Percentiles rank a stretch among this genome's conserved stretches.
These are phyloP conservation scores for Dromaius novaehollandiae DNA, from an alignment of 2,113 vertebrate species.

Conservation along the genomic window DNA sequence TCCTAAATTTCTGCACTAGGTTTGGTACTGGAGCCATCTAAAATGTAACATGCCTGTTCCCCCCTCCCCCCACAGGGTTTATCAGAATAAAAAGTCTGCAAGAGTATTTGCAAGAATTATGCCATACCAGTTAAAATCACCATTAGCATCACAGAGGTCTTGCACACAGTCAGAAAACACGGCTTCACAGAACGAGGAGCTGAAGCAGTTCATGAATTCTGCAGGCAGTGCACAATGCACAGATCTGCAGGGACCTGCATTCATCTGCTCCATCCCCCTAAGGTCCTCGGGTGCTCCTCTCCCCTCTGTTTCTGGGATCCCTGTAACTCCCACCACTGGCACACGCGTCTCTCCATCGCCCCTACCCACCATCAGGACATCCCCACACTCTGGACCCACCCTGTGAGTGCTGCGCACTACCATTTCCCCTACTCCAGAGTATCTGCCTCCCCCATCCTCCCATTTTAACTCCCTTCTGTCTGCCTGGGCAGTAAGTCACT, in stretches of 20 bases:
- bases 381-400: neutral
- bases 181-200: neutral
- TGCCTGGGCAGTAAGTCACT: slow-evolving; percentile 22
- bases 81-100: neutral
- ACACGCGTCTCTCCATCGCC: neutral
- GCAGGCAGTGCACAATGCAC: neutral
- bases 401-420: neutral
- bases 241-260: neutral
- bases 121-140: neutral
- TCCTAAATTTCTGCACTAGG: neutral
- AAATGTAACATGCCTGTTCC: neutral
- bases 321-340: neutral
- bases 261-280: neutral
- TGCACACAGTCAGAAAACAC: neutral
- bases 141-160: neutral
- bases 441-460: neutral
- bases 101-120: neutral
- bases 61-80: neutral
- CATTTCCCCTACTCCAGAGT: neutral
- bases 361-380: neutral
- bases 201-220: neutral
- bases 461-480: neutral
- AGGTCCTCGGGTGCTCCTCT: neutral
- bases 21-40: neutral
- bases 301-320: neutral